Evolutionary conservation across 2,113 vertebrate species (phyloP).

Genomic region (Pelodiscus sinensis): DNA sequence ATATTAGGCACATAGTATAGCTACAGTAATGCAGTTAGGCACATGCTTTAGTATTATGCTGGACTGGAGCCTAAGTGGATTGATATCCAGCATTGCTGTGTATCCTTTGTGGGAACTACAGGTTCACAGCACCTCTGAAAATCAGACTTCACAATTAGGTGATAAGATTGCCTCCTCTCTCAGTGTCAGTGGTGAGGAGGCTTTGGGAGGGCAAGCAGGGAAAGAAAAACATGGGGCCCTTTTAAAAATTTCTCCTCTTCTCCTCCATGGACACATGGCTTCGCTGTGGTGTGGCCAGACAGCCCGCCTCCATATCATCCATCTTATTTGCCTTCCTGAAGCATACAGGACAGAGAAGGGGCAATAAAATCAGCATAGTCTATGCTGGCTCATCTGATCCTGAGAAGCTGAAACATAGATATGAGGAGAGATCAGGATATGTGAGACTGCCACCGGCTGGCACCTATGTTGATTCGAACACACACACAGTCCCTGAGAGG

Average conservation of each 20-base stretch:
- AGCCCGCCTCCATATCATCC: too few species aligned
- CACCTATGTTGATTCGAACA: too few species aligned
- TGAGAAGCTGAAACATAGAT: too few species aligned
- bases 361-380: too few species aligned
- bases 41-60: not conserved
- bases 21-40: not conserved
- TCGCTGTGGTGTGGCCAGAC: too few species aligned
- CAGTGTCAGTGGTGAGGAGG: too few species aligned
- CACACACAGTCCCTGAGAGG: too few species aligned
- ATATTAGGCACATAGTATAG: rapidly evolving
- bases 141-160: not conserved
- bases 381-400: too few species aligned
- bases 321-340: too few species aligned
- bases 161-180: not conserved
- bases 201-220: not conserved
- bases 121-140: not conserved
- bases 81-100: not conserved
- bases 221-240: not conserved
- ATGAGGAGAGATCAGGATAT: too few species aligned
- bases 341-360: too few species aligned
- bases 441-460: too few species aligned
- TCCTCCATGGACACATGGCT: not conserved
- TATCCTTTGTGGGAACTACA: not conserved
- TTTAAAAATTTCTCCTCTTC: not conserved
- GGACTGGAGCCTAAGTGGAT: not conserved